Evolutionary conservation across 1,140 invertebrate species (phyloP).

Genomic region (Drosophila cardini): DNA sequence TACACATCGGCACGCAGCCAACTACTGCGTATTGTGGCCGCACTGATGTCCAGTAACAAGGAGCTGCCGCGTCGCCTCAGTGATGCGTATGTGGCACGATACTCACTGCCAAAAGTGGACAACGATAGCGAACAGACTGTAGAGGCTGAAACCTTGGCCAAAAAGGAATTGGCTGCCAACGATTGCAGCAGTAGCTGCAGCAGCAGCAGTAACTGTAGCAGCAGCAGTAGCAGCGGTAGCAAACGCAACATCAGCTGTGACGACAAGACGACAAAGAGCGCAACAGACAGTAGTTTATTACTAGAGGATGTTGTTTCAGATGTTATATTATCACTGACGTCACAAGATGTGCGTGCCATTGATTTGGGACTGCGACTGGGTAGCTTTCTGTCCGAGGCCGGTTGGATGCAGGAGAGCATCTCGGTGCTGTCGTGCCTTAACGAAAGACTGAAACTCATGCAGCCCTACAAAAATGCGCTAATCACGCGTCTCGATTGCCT

Average conservation of each 20-base stretch:
- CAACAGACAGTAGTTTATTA: background rate
- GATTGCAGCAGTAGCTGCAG: background rate
- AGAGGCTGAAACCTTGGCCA: background rate
- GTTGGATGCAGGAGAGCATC: slow-evolving; percentile 91
- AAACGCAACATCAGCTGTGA: background rate
- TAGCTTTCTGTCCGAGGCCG: slow-evolving; percentile 93
- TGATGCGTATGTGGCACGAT: slow-evolving; percentile 52
- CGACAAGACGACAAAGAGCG: background rate
- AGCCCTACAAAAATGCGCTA: slow-evolving; percentile 84
- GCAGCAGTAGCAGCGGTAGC: background rate
- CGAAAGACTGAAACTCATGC: slow-evolving; percentile 86
- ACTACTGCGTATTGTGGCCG: slow-evolving; percentile 89
- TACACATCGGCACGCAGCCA: slow-evolving; percentile 89
- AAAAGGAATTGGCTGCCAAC: background rate
- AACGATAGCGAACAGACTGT: background rate
- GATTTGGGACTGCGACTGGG: slow-evolving; percentile 88
- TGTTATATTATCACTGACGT: background rate
- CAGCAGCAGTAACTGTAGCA: background rate
- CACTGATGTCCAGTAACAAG: slow-evolving; percentile 80
- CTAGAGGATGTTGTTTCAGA: too few species aligned
- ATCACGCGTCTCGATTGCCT: slow-evolving; percentile 89
- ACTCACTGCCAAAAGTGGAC: slow-evolving; percentile 2
- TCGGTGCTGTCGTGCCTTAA: slow-evolving; percentile 88
- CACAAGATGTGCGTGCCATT: slow-evolving; percentile 75
- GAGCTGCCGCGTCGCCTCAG: slow-evolving; percentile 60